Evolutionary conservation across 2,113 vertebrate genomes (phyloP), one percentile per base, ranked within the genome.

Genomic region (Rhinolophus sinicus): DNA sequence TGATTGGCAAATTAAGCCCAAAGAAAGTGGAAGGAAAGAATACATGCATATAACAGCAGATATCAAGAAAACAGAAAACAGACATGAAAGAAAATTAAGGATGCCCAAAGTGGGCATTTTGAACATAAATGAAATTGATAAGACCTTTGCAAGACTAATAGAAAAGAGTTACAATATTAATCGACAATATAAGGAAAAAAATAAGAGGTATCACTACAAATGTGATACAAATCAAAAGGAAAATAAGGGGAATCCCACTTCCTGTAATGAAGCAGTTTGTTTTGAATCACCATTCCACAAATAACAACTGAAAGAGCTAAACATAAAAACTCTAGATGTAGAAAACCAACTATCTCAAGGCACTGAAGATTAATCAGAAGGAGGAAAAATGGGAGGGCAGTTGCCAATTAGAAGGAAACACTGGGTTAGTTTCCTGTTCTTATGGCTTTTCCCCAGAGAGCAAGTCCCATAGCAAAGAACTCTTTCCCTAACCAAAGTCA

Each of bases 141-240:
- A 10, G 10, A 88, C 11, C 30, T 81, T 69, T 88, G 30, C 11
- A 81, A 90, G 33, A 85, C 44, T 52, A 38, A 60, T 64, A 44
- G 12, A 22, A 87, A 87, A 82, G 47, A 18, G 65, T 62, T 62
- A 47, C 86, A 90, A 73, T 52, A 75, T 26, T 52, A 96, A 58
- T 75, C 73, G 64, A 47, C 47, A 77, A 92, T 54, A 82, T 24
- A 38, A 88, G 38, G 15, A 60, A 38, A n/a, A 72, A 70, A 77
- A 65, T n/a, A 89, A 33, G 21, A 72, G 6, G 28, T 62, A 54
- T 62, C 40, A 69, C 40, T 82, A 40, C 15, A 91, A 40, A n/a
- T 76, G 22, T 78, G 30, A 77, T n/a, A 24, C 33, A 94, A 81
- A 80, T 87, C 40, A 56, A 83, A 83, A 94, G 67, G 47, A 91